phyloP scores from a whole-genome alignment of 2,797 vertebrate species.

The Paramormyrops hopkinsi region DNA sequence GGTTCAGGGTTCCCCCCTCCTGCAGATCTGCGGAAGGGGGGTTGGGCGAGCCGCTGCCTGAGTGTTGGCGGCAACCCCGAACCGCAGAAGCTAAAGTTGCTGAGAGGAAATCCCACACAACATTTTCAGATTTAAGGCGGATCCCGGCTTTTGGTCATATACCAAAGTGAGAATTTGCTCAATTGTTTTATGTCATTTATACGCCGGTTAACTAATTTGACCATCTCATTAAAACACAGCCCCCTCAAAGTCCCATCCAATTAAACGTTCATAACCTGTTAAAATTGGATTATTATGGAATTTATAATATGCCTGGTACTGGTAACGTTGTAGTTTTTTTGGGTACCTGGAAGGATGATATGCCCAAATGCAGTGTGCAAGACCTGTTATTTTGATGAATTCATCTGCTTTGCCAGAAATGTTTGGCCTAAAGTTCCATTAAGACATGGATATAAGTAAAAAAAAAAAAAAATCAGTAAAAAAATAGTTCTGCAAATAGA shows the following conservation, averaged over 20 bases:
- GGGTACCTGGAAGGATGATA: not conserved
- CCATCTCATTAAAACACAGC: not conserved
- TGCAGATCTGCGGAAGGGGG: not conserved
- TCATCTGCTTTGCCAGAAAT: not conserved
- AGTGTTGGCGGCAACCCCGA: not conserved
- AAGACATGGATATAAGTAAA: not conserved
- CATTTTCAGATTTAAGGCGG: conserved; percentile 8
- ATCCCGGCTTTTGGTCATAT: not conserved
- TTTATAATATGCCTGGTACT: not conserved
- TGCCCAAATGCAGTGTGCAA: not conserved
- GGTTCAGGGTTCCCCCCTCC: not conserved
- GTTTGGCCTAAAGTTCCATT: not conserved
- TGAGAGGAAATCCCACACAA: conserved; percentile 8
- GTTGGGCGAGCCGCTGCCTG: not conserved
- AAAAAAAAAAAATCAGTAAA: not conserved
- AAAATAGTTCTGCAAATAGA: not conserved
- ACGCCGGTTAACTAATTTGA: not conserved
- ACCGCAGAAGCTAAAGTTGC: not conserved
- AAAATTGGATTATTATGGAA: not conserved
- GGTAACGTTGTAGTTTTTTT: not conserved
- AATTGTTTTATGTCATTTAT: not conserved
- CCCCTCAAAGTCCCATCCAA: not conserved
- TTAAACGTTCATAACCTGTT: not conserved
- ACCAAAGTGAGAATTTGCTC: not conserved
- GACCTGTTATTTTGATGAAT: not conserved